Percentiles rank a stretch among this genome's conserved stretches.
Conservation (phyloP, 2,113 vertebrate species). For the Lonchura striata region DNA sequence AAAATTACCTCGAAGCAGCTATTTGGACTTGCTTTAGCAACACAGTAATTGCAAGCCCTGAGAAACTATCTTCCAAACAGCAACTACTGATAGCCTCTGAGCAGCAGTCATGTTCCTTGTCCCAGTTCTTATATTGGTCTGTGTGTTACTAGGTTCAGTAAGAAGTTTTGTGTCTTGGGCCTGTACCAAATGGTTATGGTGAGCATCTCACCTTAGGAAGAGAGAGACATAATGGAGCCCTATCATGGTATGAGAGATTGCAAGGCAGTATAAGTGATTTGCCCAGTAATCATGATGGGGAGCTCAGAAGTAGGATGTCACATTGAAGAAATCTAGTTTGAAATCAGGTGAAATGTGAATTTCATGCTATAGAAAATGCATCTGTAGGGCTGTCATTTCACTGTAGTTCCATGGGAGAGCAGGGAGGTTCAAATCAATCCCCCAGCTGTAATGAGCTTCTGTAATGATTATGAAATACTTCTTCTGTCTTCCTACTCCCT, state of each 20-base stretch:
- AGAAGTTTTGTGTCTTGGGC: neutral
- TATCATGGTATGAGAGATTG: neutral
- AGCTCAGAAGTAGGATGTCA: neutral
- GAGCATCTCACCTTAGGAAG: neutral
- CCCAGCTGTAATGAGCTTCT: neutral
- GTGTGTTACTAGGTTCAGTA: neutral
- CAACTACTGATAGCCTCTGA: neutral
- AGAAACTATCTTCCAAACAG: neutral
- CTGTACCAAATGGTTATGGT: neutral
- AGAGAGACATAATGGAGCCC: neutral
- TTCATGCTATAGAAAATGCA: neutral
- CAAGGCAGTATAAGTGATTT: neutral
- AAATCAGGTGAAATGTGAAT: neutral
- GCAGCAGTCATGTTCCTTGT: neutral
- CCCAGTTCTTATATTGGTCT: neutral
- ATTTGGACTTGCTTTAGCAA: neutral
- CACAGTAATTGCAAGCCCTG: neutral
- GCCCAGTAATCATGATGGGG: neutral
- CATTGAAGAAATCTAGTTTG: neutral
- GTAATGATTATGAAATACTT: conserved; percentile 15
- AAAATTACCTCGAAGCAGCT: neutral
- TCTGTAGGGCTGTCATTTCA: neutral
- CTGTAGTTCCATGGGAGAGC: neutral
- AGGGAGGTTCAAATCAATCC: neutral
- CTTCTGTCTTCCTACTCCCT: neutral